Conservation (phyloP, 2,888 invertebrate genomes). For the Junonia oenone region DNA sequence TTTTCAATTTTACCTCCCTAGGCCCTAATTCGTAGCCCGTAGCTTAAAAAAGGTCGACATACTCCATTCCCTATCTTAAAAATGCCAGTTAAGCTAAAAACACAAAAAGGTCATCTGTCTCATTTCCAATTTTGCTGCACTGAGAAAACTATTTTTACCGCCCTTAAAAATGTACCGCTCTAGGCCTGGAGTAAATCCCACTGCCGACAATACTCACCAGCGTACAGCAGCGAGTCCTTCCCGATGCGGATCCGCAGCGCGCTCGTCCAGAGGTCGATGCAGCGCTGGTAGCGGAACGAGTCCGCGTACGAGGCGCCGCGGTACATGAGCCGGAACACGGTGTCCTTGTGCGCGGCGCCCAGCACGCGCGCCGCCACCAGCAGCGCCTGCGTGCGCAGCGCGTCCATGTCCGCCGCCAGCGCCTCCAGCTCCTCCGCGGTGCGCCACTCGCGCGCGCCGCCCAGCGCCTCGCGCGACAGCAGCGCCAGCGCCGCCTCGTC, state of each 20-base stretch:
- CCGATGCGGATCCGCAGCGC: conserved; percentile 88
- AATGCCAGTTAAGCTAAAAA: too few relatives aligned
- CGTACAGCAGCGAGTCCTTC: conserved; percentile 85
- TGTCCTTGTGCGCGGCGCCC: conserved; percentile 92
- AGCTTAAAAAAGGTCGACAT: too few relatives aligned
- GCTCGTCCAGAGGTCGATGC: conserved; percentile 92
- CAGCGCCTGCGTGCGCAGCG: conserved; percentile 91
- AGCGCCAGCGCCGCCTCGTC: conserved; percentile 81
- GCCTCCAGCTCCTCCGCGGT: conserved; percentile 85
- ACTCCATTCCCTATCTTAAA: too few relatives aligned
- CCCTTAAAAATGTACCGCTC: too few relatives aligned
- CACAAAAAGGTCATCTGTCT: too few relatives aligned
- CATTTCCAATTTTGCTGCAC: too few relatives aligned
- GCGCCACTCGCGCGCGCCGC: conserved; percentile 88
- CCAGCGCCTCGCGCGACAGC: conserved; percentile 71
- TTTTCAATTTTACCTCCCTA: too few relatives aligned
- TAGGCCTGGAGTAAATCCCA: too few relatives aligned
- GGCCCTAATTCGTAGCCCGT: too few relatives aligned
- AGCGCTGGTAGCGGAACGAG: conserved; percentile 86
- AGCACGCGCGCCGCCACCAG: conserved; percentile 93
- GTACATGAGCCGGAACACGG: conserved; percentile 87
- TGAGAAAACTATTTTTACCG: too few relatives aligned
- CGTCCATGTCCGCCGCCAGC: conserved; percentile 89
- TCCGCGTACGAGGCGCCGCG: conserved; percentile 87
- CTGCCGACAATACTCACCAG: conserved; percentile 28